Evolutionary conservation across 2,888 invertebrate genomes (phyloP), one percentile per base, ranked within the genome.

Genomic region (Drosophila emarginata): DNA sequence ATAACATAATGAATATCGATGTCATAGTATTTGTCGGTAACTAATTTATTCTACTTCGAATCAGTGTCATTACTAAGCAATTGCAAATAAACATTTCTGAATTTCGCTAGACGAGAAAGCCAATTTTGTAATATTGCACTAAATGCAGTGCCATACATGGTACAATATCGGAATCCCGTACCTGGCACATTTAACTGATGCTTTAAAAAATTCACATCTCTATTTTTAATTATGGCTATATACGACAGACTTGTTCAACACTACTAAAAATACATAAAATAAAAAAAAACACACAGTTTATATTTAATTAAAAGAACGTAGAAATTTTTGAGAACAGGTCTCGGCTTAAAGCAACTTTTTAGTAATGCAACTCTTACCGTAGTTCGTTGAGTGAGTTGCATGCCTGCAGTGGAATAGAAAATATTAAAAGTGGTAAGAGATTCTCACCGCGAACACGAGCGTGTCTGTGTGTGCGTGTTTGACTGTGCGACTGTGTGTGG

Each of bases 361-460:
- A 45, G 45, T 45, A 45, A 45, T 45, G 45, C 45, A 45, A 12
- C 18, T 12, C 18, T 2, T 21, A 45, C 9, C 18, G 18, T 45
- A 12, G 18, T 21, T 45, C 12, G 11, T 11, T 21, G 18, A 21
- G 18, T 45, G 11, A 45, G 18, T 45, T 45, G 21, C 45, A 45
- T 21, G 45, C 45, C 45, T 45, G 45, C 18, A 18, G 45, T 45
- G 45, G 12, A 45, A 45, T 21, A 45, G 45, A 45, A 45, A 45
- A 45, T 45, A 21, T 21, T 45, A 45, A 45, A 45, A 45, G 45
- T 45, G 45, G 45, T 45, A 45, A 45, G 45, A 21, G 12, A 21
- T 45, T 45, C 45, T 45, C 45, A 45, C 45, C 45, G 45, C 78
- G 76, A 80, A 68, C 74, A 65, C 63, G 51, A 67, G 53, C 52